Base-by-base conservation (phyloP, 2,888 invertebrate genomes). In the Tricholauxania praeusta region DNA sequence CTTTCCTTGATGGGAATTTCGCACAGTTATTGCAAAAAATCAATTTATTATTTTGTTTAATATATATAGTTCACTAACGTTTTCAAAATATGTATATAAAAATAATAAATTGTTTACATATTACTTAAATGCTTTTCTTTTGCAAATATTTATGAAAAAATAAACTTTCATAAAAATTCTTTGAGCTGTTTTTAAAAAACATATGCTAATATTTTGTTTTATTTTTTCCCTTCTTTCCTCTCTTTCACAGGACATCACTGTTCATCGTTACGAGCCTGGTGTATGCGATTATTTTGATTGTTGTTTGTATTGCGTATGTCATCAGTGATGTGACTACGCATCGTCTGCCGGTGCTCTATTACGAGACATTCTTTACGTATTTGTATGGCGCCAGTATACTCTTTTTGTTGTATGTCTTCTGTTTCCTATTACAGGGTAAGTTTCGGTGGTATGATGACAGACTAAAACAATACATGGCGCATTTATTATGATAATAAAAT, bases 201-300 rank as follows among this genome's bases (percentile, higher is more conserved):
- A 70, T 32, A 39, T 39, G 39, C 39, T 39, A 39, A 39, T 10
- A 39, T 39, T 39, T 39, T 39, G 10, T 28, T 1, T 10, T 10
- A 39, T 2, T 39, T 39, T 10, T 39, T 39, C 8, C 39, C 39
- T 39, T 39, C 39, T 39, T 10, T 72, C 63, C 63, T 67, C 14
- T 70, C n/a, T 47, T 67, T 7, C 77, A 74, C 79, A 96, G 96
- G 91, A 96, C 96, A 81, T 96, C 96, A 82, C 90, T 96, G 82
- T 96, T 96, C 90, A 96, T 97, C 89, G 95, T 96, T 88, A 94
- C 96, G 90, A 97, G 97, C 89, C 95, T 96, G 89, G 94, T 97
- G 85, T 98, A 98, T 89, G 97, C 96, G 84, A 96, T 97, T 89
- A 92, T 97, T 77, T 90, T 97, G 87, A 94, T 97, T 80, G 96